Conservation (phyloP, 2,888 invertebrate genomes). For the Orgyia antiqua region DNA sequence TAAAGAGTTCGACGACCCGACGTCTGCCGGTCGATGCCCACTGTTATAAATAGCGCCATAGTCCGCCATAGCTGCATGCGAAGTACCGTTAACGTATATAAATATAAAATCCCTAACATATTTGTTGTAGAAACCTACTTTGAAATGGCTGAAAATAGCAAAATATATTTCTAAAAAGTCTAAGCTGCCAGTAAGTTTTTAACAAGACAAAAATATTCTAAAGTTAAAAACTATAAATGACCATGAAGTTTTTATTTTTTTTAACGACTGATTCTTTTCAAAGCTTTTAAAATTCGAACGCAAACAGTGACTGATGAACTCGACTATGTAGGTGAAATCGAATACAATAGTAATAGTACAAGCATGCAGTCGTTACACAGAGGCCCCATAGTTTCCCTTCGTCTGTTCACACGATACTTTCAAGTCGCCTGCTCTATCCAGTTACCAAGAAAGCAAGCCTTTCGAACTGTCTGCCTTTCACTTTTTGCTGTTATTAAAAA, state of each 20-base stretch:
- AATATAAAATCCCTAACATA: constrained; percentile 15
- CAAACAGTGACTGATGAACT: constrained; percentile 1
- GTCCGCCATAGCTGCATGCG: constrained; percentile 46
- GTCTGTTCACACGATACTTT: constrained; percentile 65
- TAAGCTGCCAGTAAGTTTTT: no score
- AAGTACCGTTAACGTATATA: constrained; percentile 40
- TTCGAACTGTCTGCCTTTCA: constrained; percentile 61
- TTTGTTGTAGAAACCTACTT: constrained; percentile 8
- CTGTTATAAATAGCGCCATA: constrained; percentile 57
- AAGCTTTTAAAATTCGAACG: constrained; percentile 14
- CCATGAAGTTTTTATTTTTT: background rate
- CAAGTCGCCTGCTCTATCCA: constrained; percentile 59
- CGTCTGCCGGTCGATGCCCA: constrained; percentile 42
- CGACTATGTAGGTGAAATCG: constrained; percentile 24
- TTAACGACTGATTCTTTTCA: background rate
- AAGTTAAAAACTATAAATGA: no score
- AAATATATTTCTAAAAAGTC: no score
- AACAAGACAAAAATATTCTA: no score
- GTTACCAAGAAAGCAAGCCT: constrained; percentile 64
- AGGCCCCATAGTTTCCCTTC: constrained; percentile 49
- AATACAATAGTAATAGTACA: constrained; percentile 26
- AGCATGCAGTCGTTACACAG: constrained; percentile 23
- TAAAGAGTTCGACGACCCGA: constrained; percentile 47
- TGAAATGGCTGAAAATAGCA: background rate
- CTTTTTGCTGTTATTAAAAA: constrained; percentile 66